A percentile compares a stretch with the other conserved stretches of the same genome.
Conservation (phyloP, 2,797 vertebrate species). For the Bradypodion ventrale region DNA sequence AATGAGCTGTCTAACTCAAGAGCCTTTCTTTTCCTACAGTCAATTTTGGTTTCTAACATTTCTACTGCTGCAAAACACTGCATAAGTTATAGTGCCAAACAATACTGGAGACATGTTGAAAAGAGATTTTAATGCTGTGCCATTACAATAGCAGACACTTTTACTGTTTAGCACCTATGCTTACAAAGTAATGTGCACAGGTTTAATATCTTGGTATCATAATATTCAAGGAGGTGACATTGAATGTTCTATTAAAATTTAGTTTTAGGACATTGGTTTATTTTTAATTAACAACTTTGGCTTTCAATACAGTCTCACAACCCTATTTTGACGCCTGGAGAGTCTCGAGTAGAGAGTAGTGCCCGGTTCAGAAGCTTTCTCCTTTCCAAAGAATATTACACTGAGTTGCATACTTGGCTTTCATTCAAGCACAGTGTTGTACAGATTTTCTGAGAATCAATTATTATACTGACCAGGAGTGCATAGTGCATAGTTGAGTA, state of each 20-base stretch:
- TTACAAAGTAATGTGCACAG: slow-evolving; percentile 58
- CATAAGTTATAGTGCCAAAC: slow-evolving; percentile 51
- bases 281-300: slow-evolving; percentile 60
- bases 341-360: not conserved
- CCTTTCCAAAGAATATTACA: not conserved
- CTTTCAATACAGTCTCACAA: slow-evolving; percentile 9
- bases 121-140: slow-evolving; percentile 59
- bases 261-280: slow-evolving; percentile 61
- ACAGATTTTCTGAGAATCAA: not conserved
- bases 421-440: not conserved
- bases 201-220: slow-evolving; percentile 64
- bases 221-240: slow-evolving; percentile 62
- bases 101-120: slow-evolving; percentile 50
- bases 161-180: slow-evolving; percentile 53
- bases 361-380: not conserved
- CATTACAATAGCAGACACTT: slow-evolving; percentile 58
- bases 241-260: slow-evolving; percentile 69
- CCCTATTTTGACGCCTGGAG: slow-evolving; percentile 11
- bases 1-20: slow-evolving; percentile 40
- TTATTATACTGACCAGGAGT: no score
- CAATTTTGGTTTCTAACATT: slow-evolving; percentile 53
- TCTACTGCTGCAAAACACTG: slow-evolving; percentile 62
- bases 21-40: slow-evolving; percentile 33
- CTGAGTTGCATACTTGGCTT: not conserved
- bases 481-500: not conserved